phyloP scores from a whole-genome alignment of 2,113 vertebrate genomes.

The Aythya baeri region DNA sequence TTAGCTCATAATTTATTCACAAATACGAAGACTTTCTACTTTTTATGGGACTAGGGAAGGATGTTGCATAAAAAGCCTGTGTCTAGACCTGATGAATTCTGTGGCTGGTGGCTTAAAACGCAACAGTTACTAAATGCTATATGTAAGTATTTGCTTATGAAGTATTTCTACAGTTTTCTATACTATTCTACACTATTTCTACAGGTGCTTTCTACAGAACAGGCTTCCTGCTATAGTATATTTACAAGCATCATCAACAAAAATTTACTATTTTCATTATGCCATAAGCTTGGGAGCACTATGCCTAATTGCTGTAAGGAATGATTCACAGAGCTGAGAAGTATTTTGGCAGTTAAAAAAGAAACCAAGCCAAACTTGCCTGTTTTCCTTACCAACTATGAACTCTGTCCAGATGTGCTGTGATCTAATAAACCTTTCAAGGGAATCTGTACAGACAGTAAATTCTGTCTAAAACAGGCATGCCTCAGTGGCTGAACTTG shows the following conservation, averaged over 20 bases:
- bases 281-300: background rate
- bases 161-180: background rate
- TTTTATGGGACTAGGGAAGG: background rate
- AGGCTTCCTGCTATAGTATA: background rate
- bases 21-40: background rate
- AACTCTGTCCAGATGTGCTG: background rate
- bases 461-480: background rate
- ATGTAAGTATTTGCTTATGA: fast-evolving
- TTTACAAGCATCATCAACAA: background rate
- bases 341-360: background rate
- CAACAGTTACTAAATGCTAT: background rate
- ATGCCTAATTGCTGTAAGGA: background rate
- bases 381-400: background rate
- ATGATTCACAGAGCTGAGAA: background rate
- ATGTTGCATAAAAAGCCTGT: background rate
- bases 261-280: background rate
- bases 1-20: background rate
- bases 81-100: background rate
- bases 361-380: background rate
- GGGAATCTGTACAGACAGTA: background rate
- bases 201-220: background rate
- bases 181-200: fast-evolving
- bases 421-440: background rate
- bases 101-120: background rate
- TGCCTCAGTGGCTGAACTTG: fast-evolving